Evolutionary conservation across 2,797 vertebrate species (phyloP).

Genomic region (Brotula barbata): DNA sequence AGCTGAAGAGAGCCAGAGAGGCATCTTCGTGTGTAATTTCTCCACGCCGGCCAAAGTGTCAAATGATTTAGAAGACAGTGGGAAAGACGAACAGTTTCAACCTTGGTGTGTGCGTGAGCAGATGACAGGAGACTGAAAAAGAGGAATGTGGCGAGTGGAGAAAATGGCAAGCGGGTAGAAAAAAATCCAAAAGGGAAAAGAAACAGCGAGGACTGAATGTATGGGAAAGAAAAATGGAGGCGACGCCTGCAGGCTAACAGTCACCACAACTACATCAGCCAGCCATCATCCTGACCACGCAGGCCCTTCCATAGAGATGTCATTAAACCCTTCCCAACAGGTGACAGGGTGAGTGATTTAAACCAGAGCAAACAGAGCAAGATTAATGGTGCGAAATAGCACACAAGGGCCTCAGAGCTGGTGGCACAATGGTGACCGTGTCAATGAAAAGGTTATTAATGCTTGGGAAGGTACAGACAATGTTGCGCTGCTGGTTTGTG

Average conservation of each 20-base stretch:
- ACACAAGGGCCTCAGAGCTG: slow-evolving; percentile 48
- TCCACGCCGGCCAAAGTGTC: slow-evolving; percentile 34
- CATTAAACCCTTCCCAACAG: slow-evolving; percentile 71
- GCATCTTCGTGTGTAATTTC: slow-evolving; percentile 49
- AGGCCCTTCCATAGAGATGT: slow-evolving; percentile 53
- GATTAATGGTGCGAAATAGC: slow-evolving; percentile 74
- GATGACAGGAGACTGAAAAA: slow-evolving; percentile 16
- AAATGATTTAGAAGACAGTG: slow-evolving; percentile 36
- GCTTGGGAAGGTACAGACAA: slow-evolving; percentile 34
- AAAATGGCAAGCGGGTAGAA: slow-evolving; percentile 12
- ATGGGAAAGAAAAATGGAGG: slow-evolving; percentile 22
- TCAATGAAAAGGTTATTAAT: slow-evolving; percentile 62
- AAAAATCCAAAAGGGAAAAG: slow-evolving; percentile 2
- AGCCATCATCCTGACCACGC: slow-evolving; percentile 39
- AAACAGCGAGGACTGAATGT: slow-evolving; percentile 8
- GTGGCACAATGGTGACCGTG: slow-evolving; percentile 35
- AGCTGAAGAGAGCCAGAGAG: neutral
- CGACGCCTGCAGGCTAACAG: slow-evolving; percentile 32
- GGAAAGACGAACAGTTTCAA: slow-evolving; percentile 41
- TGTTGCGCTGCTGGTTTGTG: slow-evolving; percentile 6
- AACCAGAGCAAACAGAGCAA: slow-evolving; percentile 73
- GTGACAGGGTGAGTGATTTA: slow-evolving; percentile 71
- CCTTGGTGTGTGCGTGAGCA: slow-evolving; percentile 20
- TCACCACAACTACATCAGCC: slow-evolving; percentile 41
- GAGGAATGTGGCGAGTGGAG: neutral